Evolutionary conservation across 1,140 invertebrate genomes (phyloP), one percentile per base, ranked within the genome.

Genomic region (Sycobia sp.): DNA sequence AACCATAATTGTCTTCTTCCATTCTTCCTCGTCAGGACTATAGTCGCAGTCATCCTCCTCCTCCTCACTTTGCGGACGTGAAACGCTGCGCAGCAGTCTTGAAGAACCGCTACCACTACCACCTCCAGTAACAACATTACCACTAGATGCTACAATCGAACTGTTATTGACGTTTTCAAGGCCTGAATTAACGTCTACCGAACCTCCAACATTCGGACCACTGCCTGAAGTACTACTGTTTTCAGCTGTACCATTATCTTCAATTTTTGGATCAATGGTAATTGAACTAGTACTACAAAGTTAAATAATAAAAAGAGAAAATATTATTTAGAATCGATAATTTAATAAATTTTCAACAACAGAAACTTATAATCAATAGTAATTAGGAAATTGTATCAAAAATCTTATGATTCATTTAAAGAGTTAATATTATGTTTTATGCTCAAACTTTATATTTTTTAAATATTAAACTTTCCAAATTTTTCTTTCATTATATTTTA

Each of bases 1-100:
- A 23, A 98, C 95, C 92, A 97, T 97, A 62, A 98, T 97, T 18
- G 92, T 96, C 84, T 90, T 89, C 71, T 90, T 89, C 83, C 88
- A 88, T 62, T 91, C 90, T 71, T 90, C 89, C 74, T 91, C 89
- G 66, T 91, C 89, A 0, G 88, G 88, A 74, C 88, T 89, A 62
- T 91, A 90, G 70, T 90, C 90, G 71, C 87, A 88, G 67, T 90
- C 88, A 62, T 90, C 89, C 64, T 90, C 89, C 71, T 91, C 90
- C 70, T 89, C 88, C 66, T 89, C 86, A 69, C 83, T 88, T 65
- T 86, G 85, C 2, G 88, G 86, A 65, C 86, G 71, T 8, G 88
- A 87, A 18, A 89, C 86, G 73, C 84, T 85, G 73, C 85, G 73
- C 13, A 87, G 68, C 5, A 87, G 71, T 58, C 80, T 79, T 38